phyloP scores from a whole-genome alignment of 2,113 vertebrate species.

The Antechinus flavipes region DNA sequence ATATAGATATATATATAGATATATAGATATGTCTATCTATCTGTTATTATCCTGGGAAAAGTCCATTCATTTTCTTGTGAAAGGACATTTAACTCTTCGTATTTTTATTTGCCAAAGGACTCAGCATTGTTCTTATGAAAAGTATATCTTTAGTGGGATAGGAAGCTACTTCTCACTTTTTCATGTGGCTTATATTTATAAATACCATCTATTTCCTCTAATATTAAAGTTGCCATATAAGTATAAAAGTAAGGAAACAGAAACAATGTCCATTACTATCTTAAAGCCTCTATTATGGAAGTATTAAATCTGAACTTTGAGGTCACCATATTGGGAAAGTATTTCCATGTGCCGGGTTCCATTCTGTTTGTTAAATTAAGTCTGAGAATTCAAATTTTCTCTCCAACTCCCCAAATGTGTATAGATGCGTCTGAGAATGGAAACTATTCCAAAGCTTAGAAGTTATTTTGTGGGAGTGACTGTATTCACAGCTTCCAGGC shows the following conservation, averaged over 20 bases:
- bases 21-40: not conserved
- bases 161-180: conserved; percentile 52
- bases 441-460: conserved; percentile 76
- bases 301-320: conserved; percentile 66
- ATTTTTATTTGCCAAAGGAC: conserved; percentile 47
- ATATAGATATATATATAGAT: too few species aligned
- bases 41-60: not conserved
- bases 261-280: conserved; percentile 55
- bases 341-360: conserved; percentile 70
- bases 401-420: conserved; percentile 76
- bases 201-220: not conserved
- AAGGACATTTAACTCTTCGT: conserved; percentile 45
- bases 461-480: conserved; percentile 80
- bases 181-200: conserved; percentile 58
- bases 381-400: conserved; percentile 78
- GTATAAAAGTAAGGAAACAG: conserved; percentile 38
- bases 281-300: conserved; percentile 56
- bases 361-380: conserved; percentile 65
- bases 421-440: conserved; percentile 76
- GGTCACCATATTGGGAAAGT: conserved; percentile 63
- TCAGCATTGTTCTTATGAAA: conserved; percentile 57
- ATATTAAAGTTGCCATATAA: conserved; percentile 55
- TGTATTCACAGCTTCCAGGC: conserved; percentile 78
- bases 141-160: conserved; percentile 49
- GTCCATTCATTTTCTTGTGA: not conserved